A percentile compares a stretch with the other conserved stretches of the same genome.
These are phyloP conservation scores for Myotis daubentonii DNA, from an alignment of 2,797 vertebrate species.

Conservation along the genomic window DNA sequence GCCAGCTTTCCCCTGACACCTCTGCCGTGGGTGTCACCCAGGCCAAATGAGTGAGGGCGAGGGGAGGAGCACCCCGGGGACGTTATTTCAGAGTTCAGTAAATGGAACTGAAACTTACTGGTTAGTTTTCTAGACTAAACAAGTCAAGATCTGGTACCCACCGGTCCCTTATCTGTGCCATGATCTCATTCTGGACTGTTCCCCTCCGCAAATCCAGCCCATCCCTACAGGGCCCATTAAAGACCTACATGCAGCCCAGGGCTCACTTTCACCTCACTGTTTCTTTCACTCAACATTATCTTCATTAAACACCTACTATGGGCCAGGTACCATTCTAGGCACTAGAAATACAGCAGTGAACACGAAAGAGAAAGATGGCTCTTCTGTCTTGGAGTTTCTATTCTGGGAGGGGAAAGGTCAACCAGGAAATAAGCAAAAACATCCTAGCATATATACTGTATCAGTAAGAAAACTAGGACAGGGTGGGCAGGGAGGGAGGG, in stretches of 20 bases:
- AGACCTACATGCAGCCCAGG: neutral
- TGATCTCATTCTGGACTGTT: neutral
- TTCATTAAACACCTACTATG: neutral
- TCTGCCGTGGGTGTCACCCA: neutral
- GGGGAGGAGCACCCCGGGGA: neutral
- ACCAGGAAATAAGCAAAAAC: neutral
- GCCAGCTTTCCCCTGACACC: constrained; percentile 47
- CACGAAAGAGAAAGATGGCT: neutral
- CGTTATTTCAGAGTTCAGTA: neutral
- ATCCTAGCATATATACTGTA: neutral
- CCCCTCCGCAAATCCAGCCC: neutral
- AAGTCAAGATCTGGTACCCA: neutral
- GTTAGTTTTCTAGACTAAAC: constrained; percentile 9
- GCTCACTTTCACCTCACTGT: neutral
- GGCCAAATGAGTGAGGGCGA: neutral
- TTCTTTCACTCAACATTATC: neutral
- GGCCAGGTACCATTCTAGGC: neutral
- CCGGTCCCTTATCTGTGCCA: neutral
- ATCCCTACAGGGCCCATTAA: neutral
- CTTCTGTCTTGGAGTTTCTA: neutral
- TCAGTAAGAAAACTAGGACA: neutral
- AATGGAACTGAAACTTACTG: neutral
- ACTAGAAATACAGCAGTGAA: neutral
- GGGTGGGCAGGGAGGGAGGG: neutral
- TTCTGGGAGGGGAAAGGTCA: neutral